A percentile compares a stretch with the other conserved stretches of the same genome.
phyloP scores from a whole-genome alignment of 2,888 invertebrate species.

The Mactromeris polynyma region DNA sequence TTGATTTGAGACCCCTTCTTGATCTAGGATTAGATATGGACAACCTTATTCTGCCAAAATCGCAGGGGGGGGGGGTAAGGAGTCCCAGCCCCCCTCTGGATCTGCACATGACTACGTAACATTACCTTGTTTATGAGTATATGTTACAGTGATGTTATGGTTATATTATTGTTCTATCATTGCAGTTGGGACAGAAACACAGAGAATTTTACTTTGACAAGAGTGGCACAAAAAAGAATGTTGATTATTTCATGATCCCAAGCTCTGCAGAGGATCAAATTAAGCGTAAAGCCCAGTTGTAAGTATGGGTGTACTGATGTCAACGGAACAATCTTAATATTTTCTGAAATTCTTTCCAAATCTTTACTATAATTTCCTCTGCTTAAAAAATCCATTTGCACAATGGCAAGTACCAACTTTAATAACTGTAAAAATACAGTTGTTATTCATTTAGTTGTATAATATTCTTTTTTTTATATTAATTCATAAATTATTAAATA shows the following conservation, averaged over 20 bases:
- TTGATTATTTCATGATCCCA: conserved; percentile 86
- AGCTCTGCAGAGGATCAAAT: conserved; percentile 84
- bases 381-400: background rate
- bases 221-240: conserved; percentile 82
- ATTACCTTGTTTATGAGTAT: too few species aligned
- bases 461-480: too few species aligned
- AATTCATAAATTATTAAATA: too few species aligned
- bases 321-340: background rate
- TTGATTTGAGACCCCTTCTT: too few species aligned
- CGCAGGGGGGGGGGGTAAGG: too few species aligned
- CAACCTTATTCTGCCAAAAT: too few species aligned
- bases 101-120: too few species aligned
- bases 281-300: conserved; percentile 82
- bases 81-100: too few species aligned
- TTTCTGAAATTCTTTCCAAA: background rate
- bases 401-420: conserved; percentile 8
- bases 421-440: too few species aligned
- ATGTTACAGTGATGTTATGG: too few species aligned
- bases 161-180: conserved; percentile 2
- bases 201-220: conserved; percentile 86
- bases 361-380: background rate
- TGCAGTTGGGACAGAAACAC: conserved; percentile 85
- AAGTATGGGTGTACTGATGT: conserved; percentile 78
- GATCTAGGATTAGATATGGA: too few species aligned
- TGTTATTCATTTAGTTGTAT: too few species aligned